Evolutionary conservation across 1,140 invertebrate genomes (phyloP).

Genomic region (Drosophila ercepeae): DNA sequence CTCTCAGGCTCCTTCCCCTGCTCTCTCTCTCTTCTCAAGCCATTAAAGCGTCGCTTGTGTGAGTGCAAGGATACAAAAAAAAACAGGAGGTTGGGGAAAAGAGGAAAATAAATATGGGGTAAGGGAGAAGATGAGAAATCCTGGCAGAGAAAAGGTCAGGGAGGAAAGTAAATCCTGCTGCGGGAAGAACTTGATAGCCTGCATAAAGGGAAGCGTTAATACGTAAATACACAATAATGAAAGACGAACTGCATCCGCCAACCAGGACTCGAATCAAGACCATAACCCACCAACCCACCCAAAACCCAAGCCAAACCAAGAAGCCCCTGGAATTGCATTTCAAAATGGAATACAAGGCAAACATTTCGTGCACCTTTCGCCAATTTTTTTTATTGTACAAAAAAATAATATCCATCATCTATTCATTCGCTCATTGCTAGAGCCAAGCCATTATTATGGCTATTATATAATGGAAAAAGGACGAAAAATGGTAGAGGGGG

Average conservation of each 20-base stretch:
- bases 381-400: no score
- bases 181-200: slow-evolving; percentile 38
- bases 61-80: not conserved
- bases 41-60: slow-evolving; percentile 36
- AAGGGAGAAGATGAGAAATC: not conserved
- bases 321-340: slow-evolving; percentile 57
- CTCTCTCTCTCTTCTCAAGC: not conserved
- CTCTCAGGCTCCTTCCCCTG: not conserved
- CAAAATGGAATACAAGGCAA: slow-evolving; percentile 64
- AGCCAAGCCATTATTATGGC: slow-evolving; percentile 2
- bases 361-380: slow-evolving; percentile 53
- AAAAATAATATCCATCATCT: not conserved
- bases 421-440: not conserved
- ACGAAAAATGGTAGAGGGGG: not conserved
- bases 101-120: not conserved
- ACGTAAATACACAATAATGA: slow-evolving; percentile 68
- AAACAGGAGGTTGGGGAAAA: not conserved
- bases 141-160: slow-evolving; percentile 6
- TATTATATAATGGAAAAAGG: slow-evolving; percentile 1
- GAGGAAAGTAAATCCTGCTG: slow-evolving; percentile 18
- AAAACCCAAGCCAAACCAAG: not conserved
- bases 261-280: not conserved
- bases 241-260: slow-evolving; percentile 5
- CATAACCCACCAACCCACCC: not conserved
- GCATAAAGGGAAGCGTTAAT: slow-evolving; percentile 65